Conservation (phyloP, 2,113 vertebrate species). For the Ailurus styani region DNA sequence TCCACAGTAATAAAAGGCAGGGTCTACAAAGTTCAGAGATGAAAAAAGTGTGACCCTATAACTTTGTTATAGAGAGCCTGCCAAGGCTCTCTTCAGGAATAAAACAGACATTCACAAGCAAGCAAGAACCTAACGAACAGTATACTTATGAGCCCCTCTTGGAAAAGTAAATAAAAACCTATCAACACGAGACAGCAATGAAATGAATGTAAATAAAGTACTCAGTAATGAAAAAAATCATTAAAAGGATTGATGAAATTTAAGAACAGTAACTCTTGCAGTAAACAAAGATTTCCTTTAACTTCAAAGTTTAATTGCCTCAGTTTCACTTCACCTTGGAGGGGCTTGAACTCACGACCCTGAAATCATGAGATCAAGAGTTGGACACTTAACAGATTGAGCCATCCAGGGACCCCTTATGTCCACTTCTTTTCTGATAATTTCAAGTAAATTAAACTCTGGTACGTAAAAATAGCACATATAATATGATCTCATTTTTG, state of each 20-base stretch:
- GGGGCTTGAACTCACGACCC: background rate
- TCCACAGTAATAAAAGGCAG: background rate
- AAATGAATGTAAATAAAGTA: background rate
- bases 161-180: background rate
- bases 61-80: background rate
- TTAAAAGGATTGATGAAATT: background rate
- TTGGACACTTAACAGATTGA: background rate
- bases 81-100: background rate
- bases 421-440: background rate
- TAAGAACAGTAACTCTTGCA: background rate
- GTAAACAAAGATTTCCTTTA: constrained; percentile 1
- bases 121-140: background rate
- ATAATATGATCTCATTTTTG: background rate
- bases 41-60: background rate
- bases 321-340: background rate
- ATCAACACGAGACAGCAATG: background rate
- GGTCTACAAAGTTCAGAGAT: background rate
- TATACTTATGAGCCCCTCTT: background rate
- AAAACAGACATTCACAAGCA: background rate
- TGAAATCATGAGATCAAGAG: background rate
- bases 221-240: background rate
- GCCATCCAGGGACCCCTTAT: background rate
- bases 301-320: background rate
- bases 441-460: background rate
- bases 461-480: background rate